A percentile compares a stretch with the other conserved stretches of the same genome.
phyloP scores from a whole-genome alignment of 2,797 vertebrate genomes.

The Poeciliopsis infans region DNA sequence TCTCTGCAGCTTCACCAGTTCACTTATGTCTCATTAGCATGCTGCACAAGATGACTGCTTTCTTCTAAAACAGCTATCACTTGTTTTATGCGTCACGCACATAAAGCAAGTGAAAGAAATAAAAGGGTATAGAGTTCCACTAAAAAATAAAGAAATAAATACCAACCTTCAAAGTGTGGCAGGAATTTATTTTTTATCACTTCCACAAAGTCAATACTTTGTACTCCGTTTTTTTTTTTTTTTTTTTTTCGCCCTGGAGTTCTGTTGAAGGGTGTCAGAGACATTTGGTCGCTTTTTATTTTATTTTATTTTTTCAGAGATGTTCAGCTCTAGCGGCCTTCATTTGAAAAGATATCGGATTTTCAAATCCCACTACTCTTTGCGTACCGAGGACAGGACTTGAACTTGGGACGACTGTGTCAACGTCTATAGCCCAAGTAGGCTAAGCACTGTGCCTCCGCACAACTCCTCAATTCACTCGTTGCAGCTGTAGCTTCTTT shows the following conservation, averaged over 20 bases:
- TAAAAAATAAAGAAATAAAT: not conserved
- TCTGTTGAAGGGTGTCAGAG: not conserved
- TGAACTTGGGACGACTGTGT: too few relatives aligned
- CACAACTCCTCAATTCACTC: not conserved
- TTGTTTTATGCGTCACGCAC: too few relatives aligned
- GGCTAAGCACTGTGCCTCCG: too few relatives aligned
- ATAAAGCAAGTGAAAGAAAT: too few relatives aligned
- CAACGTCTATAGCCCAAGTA: too few relatives aligned
- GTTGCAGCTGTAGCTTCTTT: not conserved
- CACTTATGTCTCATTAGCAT: not conserved
- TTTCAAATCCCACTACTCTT: too few relatives aligned
- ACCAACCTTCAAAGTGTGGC: not conserved
- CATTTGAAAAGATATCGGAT: too few relatives aligned
- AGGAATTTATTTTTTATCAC: not conserved
- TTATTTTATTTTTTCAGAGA: too few relatives aligned
- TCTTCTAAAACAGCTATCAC: not conserved
- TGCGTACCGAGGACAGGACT: too few relatives aligned
- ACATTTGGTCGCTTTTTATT: too few relatives aligned
- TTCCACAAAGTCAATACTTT: not conserved
- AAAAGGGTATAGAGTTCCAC: not conserved
- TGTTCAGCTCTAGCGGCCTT: too few relatives aligned
- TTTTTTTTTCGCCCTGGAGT: not conserved
- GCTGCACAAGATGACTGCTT: not conserved
- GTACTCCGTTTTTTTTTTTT: not conserved
- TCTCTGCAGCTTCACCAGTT: not conserved